Evolutionary conservation across 2,888 invertebrate species (phyloP).

Genomic region (Leucophenga montana): DNA sequence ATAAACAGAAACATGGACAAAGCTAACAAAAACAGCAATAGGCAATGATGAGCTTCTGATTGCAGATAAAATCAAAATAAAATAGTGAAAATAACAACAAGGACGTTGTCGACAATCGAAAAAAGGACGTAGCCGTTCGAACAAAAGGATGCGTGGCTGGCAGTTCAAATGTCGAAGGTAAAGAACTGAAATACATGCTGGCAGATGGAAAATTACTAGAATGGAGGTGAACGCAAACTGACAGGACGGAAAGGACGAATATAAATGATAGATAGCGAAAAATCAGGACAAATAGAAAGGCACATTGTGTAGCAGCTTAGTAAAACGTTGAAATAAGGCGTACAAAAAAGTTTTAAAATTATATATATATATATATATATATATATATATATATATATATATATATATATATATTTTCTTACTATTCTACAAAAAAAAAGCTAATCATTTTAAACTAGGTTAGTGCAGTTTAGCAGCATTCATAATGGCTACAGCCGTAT

Average conservation of each 20-base stretch:
- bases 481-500: too few relatives aligned
- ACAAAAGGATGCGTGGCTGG: constrained; percentile 24
- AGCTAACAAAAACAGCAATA: constrained; percentile 54
- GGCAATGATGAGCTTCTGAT: constrained; percentile 67
- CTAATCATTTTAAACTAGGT: too few relatives aligned
- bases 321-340: too few relatives aligned
- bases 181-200: not conserved
- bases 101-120: not conserved
- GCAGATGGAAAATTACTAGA: not conserved
- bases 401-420: too few relatives aligned
- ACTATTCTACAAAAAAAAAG: too few relatives aligned
- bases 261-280: too few relatives aligned
- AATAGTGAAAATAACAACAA: not conserved
- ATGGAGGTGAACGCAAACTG: not conserved
- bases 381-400: too few relatives aligned
- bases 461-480: too few relatives aligned
- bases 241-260: not conserved
- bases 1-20: not conserved
- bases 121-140: not conserved
- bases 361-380: too few relatives aligned
- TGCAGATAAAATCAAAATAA: constrained; percentile 54
- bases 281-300: not conserved
- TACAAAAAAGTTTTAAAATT: too few relatives aligned
- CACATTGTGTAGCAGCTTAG: too few relatives aligned
- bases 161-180: not conserved